Conservation (phyloP, 2,888 invertebrate genomes). For the Seira ritae region DNA sequence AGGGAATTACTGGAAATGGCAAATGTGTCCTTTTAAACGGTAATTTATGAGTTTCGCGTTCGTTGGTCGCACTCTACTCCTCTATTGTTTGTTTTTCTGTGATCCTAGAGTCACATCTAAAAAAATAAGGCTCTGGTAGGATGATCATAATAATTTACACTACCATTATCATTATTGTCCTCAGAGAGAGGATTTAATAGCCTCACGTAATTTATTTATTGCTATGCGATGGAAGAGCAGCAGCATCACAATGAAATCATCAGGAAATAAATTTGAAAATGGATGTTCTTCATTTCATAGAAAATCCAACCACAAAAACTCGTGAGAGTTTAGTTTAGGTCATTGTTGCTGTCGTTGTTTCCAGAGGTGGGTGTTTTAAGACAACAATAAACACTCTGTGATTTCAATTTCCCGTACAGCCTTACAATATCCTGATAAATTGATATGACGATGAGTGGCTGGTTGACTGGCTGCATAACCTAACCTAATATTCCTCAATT, state of each 20-base stretch:
- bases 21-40: conserved; percentile 60
- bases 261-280: conserved; percentile 4
- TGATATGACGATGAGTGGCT: no score
- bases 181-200: conserved; percentile 34
- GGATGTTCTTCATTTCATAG: neutral
- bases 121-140: neutral
- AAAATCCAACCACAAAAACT: no score
- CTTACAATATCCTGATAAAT: no score
- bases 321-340: no score
- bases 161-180: neutral
- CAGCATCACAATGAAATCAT: neutral
- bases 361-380: no score
- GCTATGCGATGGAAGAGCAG: neutral
- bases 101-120: neutral
- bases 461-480: no score
- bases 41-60: conserved; percentile 48
- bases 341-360: no score
- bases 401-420: no score
- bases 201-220: conserved; percentile 63
- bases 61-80: neutral
- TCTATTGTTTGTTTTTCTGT: conserved; percentile 9
- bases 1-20: conserved; percentile 60
- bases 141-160: conserved; percentile 5
- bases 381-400: no score
- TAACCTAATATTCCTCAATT: no score